A percentile compares a stretch with the other conserved stretches of the same genome.
phyloP scores from a whole-genome alignment of 2,797 vertebrate genomes.

The Smutsia gigantea region DNA sequence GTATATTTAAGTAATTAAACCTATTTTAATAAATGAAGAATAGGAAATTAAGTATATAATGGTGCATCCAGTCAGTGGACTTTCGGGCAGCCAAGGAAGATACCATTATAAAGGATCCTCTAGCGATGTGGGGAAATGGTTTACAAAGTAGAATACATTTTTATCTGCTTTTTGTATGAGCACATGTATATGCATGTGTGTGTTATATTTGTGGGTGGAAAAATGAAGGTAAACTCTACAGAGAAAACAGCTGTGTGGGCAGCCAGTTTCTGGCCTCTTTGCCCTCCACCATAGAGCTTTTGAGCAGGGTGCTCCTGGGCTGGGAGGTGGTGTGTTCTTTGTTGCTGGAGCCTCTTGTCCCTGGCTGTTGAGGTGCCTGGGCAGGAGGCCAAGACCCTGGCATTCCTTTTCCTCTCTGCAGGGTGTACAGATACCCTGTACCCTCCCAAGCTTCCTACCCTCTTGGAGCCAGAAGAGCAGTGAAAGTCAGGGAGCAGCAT shows the following conservation, averaged over 20 bases:
- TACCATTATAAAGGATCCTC: not conserved
- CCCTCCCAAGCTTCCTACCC: not conserved
- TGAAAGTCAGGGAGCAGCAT: not conserved
- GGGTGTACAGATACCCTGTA: not conserved
- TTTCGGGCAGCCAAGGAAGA: not conserved
- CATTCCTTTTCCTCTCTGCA: not conserved
- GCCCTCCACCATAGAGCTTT: not conserved
- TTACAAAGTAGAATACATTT: conserved; percentile 13
- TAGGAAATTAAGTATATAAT: not conserved
- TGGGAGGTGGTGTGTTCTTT: not conserved
- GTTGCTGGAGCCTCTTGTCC: not conserved
- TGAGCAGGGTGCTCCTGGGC: not conserved
- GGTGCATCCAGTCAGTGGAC: not conserved
- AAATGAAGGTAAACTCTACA: not conserved
- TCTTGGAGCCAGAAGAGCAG: not conserved
- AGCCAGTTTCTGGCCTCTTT: not conserved
- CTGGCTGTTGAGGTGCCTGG: not conserved
- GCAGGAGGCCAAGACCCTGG: not conserved
- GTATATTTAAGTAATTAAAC: not conserved
- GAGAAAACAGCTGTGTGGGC: not conserved
- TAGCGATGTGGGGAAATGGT: not conserved
- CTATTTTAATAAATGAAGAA: not conserved
- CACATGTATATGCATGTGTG: not conserved
- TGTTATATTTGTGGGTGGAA: not conserved
- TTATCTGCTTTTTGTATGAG: not conserved